Base-by-base conservation (phyloP, 2,113 vertebrate species). In the Pteropus alecto region DNA sequence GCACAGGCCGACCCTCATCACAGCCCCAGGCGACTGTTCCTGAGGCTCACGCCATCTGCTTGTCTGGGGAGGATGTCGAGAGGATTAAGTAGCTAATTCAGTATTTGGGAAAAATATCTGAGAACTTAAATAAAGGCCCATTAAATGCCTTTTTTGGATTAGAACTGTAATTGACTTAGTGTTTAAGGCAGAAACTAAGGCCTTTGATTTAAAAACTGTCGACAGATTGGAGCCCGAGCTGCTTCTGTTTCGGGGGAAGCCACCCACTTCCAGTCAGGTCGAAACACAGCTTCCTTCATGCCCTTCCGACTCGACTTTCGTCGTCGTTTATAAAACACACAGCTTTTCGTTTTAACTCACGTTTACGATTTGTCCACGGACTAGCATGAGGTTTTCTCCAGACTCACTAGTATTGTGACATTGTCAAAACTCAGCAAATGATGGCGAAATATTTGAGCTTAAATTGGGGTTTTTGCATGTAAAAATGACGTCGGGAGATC, bases 121-220 rank as follows among this genome's bases (percentile, higher is more conserved):
- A 63, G 90, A 95, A 92, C n/a, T 81, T 93, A 38, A 86, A 88
- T 91, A 77, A 87, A 95, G 67, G 63, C 43, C 81, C 90, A 71
- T 96, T 93, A 90, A 87, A 77, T 94, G n/a, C 83, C 46, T 33
- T 93, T 78, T 95, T 77, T 26, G 46, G 90, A 81, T 95, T 82
- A 96, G 84, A 77, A 19, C 90, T 51, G 60, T 82, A 95, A 87
- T 93, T 93, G 92, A 87, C 92, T 97, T 41, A 65, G 74, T 26
- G 58, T 94, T 84, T 61, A 81, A 92, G 92, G 79, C 65, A 41
- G 87, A 84, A 92, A 33, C 2, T 1, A 48, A 95, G 90, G 85
- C 95, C 95, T 97, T 95, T 96, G 96, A 93, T 90, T 96, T 84
- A 89, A 93, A 83, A 90, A 21, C 86, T 46, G 79, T 43, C 85